These are phyloP conservation scores for Chloroceryle aenea DNA, from an alignment of 2,113 vertebrate genomes.

Conservation along the genomic window DNA sequence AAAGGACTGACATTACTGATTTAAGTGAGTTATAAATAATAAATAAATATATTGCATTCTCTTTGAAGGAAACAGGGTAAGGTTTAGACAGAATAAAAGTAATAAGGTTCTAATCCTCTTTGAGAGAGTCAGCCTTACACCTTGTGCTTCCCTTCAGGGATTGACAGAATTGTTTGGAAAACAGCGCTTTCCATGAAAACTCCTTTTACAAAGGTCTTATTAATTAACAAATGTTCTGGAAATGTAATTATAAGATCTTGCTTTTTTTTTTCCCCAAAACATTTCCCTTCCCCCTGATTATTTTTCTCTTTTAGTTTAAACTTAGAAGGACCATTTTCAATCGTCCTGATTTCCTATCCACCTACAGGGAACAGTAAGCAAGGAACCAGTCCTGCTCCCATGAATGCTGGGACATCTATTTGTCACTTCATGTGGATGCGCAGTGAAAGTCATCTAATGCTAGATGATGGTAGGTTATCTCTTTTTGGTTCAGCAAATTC, in stretches of 20 bases:
- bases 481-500: background rate
- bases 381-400: background rate
- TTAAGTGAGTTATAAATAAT: background rate
- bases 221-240: background rate
- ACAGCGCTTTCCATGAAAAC: background rate
- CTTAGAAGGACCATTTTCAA: background rate
- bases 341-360: background rate
- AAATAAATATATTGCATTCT: background rate
- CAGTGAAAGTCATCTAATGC: background rate
- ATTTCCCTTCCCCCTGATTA: no score
- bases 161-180: background rate
- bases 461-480: background rate
- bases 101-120: background rate
- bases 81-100: background rate
- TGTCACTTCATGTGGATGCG: background rate
- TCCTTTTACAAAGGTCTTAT: background rate
- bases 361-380: background rate
- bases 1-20: background rate
- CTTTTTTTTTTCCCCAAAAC: background rate
- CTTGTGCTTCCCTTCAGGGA: background rate
- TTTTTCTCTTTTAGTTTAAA: background rate
- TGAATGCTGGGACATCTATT: background rate
- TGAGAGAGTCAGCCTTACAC: background rate
- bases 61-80: background rate
- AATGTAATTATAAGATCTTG: background rate